These are phyloP conservation scores for Amazonetta brasiliensis DNA, from an alignment of 2,797 vertebrate species.

Conservation along the genomic window DNA sequence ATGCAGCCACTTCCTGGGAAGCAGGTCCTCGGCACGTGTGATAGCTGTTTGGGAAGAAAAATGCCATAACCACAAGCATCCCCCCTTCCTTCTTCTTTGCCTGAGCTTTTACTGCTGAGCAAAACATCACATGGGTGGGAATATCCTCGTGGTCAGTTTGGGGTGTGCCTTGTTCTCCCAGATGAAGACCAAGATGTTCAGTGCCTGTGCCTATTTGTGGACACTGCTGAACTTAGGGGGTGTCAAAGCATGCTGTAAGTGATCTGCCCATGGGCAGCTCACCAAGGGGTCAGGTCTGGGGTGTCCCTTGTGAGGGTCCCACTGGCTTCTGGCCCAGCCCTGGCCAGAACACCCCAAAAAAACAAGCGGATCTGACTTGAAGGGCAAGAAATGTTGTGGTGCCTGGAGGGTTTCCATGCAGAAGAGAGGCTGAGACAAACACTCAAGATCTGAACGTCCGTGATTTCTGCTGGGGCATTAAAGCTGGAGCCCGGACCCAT, in stretches of 20 bases:
- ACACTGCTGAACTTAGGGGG: neutral
- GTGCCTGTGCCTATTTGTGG: accelerated
- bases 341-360: neutral
- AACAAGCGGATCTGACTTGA: neutral
- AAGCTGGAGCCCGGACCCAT: neutral
- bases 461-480: neutral
- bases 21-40: accelerated
- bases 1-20: neutral
- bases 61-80: neutral
- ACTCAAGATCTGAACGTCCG: neutral
- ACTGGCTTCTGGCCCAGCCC: neutral
- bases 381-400: neutral
- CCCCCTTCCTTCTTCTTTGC: neutral
- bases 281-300: neutral
- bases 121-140: neutral
- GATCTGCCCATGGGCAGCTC: neutral
- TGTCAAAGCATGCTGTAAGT: neutral
- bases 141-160: neutral
- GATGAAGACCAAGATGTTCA: neutral
- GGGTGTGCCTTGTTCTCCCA: neutral
- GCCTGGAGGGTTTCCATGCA: neutral
- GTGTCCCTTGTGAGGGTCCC: neutral
- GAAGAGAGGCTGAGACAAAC: neutral
- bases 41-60: neutral
- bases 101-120: neutral